Percentiles rank a stretch among this genome's conserved stretches.
Evolutionary conservation across 2,888 invertebrate genomes (phyloP).

Genomic region (Drosophila peninsularis): DNA sequence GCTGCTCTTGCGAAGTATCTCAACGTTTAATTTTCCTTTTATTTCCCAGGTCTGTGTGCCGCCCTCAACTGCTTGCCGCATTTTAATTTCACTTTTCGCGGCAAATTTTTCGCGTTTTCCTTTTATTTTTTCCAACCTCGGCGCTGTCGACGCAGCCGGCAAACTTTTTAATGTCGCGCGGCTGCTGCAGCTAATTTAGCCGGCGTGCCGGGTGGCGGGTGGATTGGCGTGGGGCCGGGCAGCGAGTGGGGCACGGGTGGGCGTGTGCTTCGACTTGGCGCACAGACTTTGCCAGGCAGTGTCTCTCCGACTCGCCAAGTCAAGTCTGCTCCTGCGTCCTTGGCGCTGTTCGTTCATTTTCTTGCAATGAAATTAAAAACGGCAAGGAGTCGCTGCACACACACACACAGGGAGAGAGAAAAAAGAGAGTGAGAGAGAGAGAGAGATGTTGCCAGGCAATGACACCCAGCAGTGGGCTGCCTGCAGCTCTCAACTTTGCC

Average conservation of each 20-base stretch:
- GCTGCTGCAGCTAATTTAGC: slow-evolving; percentile 59
- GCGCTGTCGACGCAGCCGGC: slow-evolving; percentile 45
- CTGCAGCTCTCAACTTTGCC: slow-evolving; percentile 38
- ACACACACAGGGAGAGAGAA: slow-evolving; percentile 18
- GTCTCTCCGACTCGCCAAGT: slow-evolving; percentile 51
- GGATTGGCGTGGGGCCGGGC: slow-evolving; percentile 3
- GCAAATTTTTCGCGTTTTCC: slow-evolving; percentile 56
- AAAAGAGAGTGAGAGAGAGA: slow-evolving; percentile 2
- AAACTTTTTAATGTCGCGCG: slow-evolving; percentile 77
- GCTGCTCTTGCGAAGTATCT: slow-evolving; percentile 6
- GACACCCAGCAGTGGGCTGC: slow-evolving; percentile 45
- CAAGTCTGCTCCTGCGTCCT: slow-evolving; percentile 35
- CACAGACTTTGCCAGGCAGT: slow-evolving; percentile 69
- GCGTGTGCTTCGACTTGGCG: slow-evolving; percentile 55
- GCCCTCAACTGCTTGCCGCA: slow-evolving; percentile 36
- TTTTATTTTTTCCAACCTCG: slow-evolving; percentile 42
- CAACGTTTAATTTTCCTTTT: slow-evolving; percentile 35
- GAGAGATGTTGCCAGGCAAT: slow-evolving; percentile 27
- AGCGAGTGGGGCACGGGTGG: slow-evolving; percentile 7
- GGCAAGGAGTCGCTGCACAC: slow-evolving; percentile 71
- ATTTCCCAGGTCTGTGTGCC: slow-evolving; percentile 10
- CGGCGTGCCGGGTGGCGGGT: slow-evolving; percentile 19
- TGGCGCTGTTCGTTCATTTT: slow-evolving; percentile 59
- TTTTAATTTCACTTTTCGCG: slow-evolving; percentile 80
- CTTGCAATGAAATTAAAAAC: slow-evolving; percentile 83